Evolutionary conservation across 1,140 invertebrate species (phyloP), one percentile per base, ranked within the genome.

Genomic region (Aphaenogaster floridana): DNA sequence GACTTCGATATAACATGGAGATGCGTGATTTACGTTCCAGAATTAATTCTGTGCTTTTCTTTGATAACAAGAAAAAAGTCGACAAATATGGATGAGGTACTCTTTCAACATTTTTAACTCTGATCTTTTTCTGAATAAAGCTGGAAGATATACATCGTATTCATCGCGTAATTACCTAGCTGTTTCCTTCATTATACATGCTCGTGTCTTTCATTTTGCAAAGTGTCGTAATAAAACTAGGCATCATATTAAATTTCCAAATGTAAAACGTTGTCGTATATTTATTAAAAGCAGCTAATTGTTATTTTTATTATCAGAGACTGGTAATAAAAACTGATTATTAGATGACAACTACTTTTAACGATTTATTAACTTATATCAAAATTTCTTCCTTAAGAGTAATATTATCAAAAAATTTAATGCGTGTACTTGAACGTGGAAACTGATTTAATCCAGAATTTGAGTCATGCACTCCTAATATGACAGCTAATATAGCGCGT

Each of bases 221-320:
- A 39, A 74, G 36, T 21, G 52, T n/a, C 36, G 17, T 54, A 17
- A 57, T 74, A 57, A 74, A 74, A 42, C 17, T 74, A 39, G 50
- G 0, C 50, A 54, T 2, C 21, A 11, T 72, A 39, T 74, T 39
- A 74, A 54, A 7, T 57, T 74, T 39, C 2, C 1, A n/a, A 15
- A 57, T 36, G 39, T 39, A 57, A 2, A 68, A 39, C 5, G 21
- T 71, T 71, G 48, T 36, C 17, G 52, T 36, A 36, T 57, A 74
- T 36, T 54, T 74, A 57, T 57, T 50, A 36, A 74, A 39, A 74
- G 4, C 36, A 39, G 36, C 11, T 66, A 36, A 39, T 74, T 74
- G 34, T 74, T 74, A 57, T 74, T 68, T 74, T 21, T 74, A 57
- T 74, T 74, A 39, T 15, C 52, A 54, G 11, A 11, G 42, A n/a